Evolutionary conservation across 2,113 vertebrate genomes (phyloP), one percentile per base, ranked within the genome.

Genomic region (Istiophorus platypterus): DNA sequence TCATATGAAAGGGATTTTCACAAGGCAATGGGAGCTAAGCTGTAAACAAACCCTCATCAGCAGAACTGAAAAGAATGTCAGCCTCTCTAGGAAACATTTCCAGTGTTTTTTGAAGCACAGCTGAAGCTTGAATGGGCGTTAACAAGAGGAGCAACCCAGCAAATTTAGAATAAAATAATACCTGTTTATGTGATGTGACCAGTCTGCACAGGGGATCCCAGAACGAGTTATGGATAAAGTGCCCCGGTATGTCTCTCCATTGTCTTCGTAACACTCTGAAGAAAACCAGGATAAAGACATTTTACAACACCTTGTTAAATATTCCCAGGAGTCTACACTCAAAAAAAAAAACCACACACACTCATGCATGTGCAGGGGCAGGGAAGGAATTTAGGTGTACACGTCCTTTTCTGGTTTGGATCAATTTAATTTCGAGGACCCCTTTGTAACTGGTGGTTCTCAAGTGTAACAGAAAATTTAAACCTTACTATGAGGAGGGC

Each of bases 201-300:
- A 99, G 82, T 95, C 92, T 24, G 97, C 96, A 88, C 98, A 99
- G 17, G 95, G 96, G 82, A 99, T 93, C 63, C 97, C 97, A n/a
- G 96, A 97, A 88, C 98, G 95, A 78, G 98, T 99, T 88, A 94
- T 97, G 66, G 97, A 96, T 75, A 98, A 90, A 86, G 91, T 96
- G 9, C 98, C 98, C 90, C 95, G 94, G 72, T 99, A 99, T 61
- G 82, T 95, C 87, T 95, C 96, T 39, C 98, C 97, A 85, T 94
- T 96, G 61, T 96, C 97, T 92, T 95, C 95, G 72, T 98, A 99
- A 92, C 98, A 99, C 68, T 98, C 98, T 99, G 91, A 82, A 89
- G 76, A 86, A 90, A 63, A 89, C 67, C 67, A 71, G 4, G 18
- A 77, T 31, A 15, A 20, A 51, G 66, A 85, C 81, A 85, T 76